Evolutionary conservation across 2,888 invertebrate species (phyloP).

Genomic region (Physocephala rufipes): DNA sequence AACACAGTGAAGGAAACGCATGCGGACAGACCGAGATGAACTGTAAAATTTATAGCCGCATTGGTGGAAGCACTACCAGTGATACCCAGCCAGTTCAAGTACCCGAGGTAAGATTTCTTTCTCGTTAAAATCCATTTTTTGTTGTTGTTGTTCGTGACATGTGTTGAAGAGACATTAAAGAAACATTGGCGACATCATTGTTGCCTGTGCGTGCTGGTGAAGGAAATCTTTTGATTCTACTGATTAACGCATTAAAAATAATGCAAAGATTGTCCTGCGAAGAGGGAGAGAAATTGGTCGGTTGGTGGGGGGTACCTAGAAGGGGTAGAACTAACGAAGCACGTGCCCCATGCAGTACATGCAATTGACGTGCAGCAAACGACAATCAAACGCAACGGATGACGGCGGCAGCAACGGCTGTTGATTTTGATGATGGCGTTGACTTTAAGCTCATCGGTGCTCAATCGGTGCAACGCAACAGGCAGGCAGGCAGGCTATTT

Average conservation of each 20-base stretch:
- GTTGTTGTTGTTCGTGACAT: conserved; percentile 36
- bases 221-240: conserved; percentile 11
- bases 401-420: background rate
- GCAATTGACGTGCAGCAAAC: background rate
- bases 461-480: background rate
- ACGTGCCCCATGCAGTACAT: conserved; percentile 15
- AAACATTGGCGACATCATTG: conserved; percentile 11
- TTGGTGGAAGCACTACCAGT: background rate
- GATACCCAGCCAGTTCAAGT: background rate
- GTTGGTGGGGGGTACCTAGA: background rate
- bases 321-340: conserved; percentile 14
- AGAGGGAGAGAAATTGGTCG: background rate
- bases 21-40: conserved; percentile 14
- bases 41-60: conserved; percentile 37
- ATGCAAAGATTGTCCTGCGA: background rate
- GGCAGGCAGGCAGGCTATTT: background rate
- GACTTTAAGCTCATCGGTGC: conserved; percentile 1
- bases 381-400: background rate
- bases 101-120: conserved; percentile 5
- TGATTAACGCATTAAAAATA: conserved; percentile 5
- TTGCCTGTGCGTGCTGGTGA: conserved; percentile 10
- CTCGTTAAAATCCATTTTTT: background rate
- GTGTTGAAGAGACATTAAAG: conserved; percentile 42
- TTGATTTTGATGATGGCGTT: background rate
- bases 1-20: conserved; percentile 5